Base-by-base conservation (phyloP, 1,140 invertebrate species). In the Brachionus calyciflorus region DNA sequence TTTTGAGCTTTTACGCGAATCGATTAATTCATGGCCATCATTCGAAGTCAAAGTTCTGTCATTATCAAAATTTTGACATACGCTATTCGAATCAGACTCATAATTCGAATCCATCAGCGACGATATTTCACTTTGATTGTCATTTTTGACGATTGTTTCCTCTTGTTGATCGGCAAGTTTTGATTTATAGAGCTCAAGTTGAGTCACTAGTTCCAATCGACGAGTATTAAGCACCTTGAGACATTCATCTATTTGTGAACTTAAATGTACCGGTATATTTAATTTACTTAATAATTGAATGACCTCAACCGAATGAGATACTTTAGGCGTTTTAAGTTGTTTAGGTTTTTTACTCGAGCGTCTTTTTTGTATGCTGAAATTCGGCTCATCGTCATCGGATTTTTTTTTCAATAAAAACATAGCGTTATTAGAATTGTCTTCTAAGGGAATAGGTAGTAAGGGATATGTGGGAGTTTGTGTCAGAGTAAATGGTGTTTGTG, bases 201-300 rank as follows among this genome's bases (percentile, higher is more conserved):
- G 21, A 51, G 17, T 24, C 12, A 41, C 14, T 33, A 73, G 14
- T 26, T 51, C 46, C 0, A 3, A 2, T 5, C 69, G 44, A n/a
- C 46, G 19, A 12, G 1, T 5, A 14, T 53, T 53, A 7, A 73
- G 24, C 24, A 21, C 7, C 21, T 33, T 33, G 6, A 73, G 5
- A 19, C 69, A 73, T 55, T 73, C 46, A 9, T 73, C 69, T 14
- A 73, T 21, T 51, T 73, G 69, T 12, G 46, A 51, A 24, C 69
- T 73, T 28, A 73, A 55, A 12, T 33, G n/a, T 51, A 73, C 24
- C 9, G 69, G 69, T 10, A 73, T 41, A 17, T 30, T 49, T 40
- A 73, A 73, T 41, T 73, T 73, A 24, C n/a, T 9, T 19, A 73
- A 24, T 24, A 55, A 51, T 14, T 73, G 24, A n/a, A 73, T 73